Evolutionary conservation across 2,797 vertebrate genomes (phyloP).

Genomic region (Nannoperca obscura): DNA sequence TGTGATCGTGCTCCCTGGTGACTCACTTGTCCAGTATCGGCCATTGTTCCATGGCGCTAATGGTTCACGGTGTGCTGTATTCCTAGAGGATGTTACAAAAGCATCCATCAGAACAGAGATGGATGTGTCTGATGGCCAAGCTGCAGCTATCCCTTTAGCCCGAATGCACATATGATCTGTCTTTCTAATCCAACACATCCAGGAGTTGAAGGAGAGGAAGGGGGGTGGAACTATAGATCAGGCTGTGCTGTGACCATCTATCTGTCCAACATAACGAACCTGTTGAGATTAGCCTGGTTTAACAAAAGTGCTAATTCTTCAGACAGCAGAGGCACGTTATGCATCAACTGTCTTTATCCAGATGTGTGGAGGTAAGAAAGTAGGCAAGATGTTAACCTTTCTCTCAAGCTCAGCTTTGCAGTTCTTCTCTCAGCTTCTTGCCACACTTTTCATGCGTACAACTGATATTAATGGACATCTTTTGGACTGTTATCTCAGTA

Average conservation of each 20-base stretch:
- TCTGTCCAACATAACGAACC: not conserved
- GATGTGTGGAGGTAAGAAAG: no score
- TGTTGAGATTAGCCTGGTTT: not conserved
- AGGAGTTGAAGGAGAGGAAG: not conserved
- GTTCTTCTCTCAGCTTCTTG: no score
- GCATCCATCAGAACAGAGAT: constrained; percentile 60
- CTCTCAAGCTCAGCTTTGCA: no score
- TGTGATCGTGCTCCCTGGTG: constrained; percentile 14
- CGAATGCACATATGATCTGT: not conserved
- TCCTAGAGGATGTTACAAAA: constrained; percentile 37
- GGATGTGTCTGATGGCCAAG: constrained; percentile 32
- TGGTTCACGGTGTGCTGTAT: constrained; percentile 63
- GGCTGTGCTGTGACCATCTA: not conserved
- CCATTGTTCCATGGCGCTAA: constrained; percentile 70
- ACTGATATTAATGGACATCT: no score
- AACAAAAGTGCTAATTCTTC: no score
- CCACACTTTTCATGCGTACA: no score
- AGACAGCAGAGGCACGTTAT: no score
- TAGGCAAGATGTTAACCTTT: no score
- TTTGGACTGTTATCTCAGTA: no score
- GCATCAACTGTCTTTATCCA: no score
- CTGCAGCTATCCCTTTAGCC: constrained; percentile 10
- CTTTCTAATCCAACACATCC: not conserved
- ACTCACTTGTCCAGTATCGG: constrained; percentile 62
- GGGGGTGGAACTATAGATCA: not conserved